Base-by-base conservation (phyloP, 2,888 invertebrate genomes). In the Xestobium rufovillosum region DNA sequence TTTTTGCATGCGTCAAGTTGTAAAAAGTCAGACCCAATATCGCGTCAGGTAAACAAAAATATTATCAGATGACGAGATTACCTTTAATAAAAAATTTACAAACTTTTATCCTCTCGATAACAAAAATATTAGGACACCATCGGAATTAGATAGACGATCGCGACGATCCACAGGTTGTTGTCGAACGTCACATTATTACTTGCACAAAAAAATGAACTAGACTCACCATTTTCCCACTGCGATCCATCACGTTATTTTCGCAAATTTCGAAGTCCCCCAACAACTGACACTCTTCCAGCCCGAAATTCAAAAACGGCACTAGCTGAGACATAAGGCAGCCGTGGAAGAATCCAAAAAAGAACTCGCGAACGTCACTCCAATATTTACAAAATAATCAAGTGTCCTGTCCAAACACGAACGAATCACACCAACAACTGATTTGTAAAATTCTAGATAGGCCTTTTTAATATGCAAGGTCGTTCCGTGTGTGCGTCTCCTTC, bases 321-420 rank as follows among this genome's bases (percentile, higher is more conserved):
- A 73, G 63, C 68, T 74, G 76, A 69, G 75, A 75, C 76, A 76
- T 76, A 67, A 70, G 72, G 69, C 57, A 58, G 51, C 52, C 47
- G 37, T 43, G 38, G 31, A 16, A 26, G n/a, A n/a, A n/a, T n/a
- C n/a, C n/a, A 34, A 27, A 27, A 38, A 35, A 32, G 16, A 28
- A 30, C 32, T 34, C 27, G 34, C 31, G 32, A 39, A 26, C 38
- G 38, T 23, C n/a, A 36, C 12, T 38, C 33, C 32, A 28, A 16
- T 4, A 4, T 31, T 26, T 26, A 36, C 36, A 19, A 6, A n/a
- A 19, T 19, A 19, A n/a, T 19, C 23, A 3, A 30, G n/a, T 14
- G 9, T 14, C 8, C 14, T 12, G 28, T 32, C 26, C 30, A 27
- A 29, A 28, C n/a, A n/a, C n/a, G n/a, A n/a, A n/a, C n/a, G 39